A percentile compares a stretch with the other conserved stretches of the same genome.
phyloP scores from a whole-genome alignment of 1,140 invertebrate genomes.

The Papilio glaucus region DNA sequence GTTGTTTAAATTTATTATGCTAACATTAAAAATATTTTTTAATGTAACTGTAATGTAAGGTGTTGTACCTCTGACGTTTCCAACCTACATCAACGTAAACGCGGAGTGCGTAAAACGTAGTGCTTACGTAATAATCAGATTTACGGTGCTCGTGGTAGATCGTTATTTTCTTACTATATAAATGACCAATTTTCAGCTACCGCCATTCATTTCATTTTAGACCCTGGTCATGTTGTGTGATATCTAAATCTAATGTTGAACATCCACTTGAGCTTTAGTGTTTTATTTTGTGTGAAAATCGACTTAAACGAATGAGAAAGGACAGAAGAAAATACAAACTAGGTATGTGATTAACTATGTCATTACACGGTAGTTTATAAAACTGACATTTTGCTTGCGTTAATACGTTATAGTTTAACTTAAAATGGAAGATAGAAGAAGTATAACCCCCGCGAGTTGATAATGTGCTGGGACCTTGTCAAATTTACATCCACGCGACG shows the following conservation, averaged over 20 bases:
- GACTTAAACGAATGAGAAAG: not conserved
- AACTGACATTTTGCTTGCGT: too few relatives aligned
- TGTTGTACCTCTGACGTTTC: not conserved
- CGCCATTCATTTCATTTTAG: conserved; percentile 27
- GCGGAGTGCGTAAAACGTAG: conserved; percentile 9
- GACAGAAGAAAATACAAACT: not conserved
- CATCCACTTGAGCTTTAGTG: not conserved
- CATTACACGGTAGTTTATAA: too few relatives aligned
- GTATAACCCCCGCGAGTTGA: too few relatives aligned
- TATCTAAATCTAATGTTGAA: not conserved
- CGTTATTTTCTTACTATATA: conserved; percentile 23
- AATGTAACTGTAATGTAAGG: not conserved
- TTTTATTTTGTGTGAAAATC: not conserved
- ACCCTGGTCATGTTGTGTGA: not conserved
- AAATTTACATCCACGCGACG: too few relatives aligned
- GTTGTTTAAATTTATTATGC: too few relatives aligned
- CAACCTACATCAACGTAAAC: conserved; percentile 18
- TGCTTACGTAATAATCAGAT: conserved; percentile 32
- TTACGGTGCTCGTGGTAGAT: conserved; percentile 19
- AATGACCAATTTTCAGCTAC: not conserved
- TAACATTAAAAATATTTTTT: not conserved
- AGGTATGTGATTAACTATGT: not conserved
- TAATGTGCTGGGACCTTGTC: too few relatives aligned
- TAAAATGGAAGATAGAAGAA: too few relatives aligned
- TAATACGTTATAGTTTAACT: too few relatives aligned